Percentiles rank a stretch among this genome's conserved stretches.
Evolutionary conservation across 1,140 invertebrate genomes (phyloP).

Genomic region (Heterodera schachtii): DNA sequence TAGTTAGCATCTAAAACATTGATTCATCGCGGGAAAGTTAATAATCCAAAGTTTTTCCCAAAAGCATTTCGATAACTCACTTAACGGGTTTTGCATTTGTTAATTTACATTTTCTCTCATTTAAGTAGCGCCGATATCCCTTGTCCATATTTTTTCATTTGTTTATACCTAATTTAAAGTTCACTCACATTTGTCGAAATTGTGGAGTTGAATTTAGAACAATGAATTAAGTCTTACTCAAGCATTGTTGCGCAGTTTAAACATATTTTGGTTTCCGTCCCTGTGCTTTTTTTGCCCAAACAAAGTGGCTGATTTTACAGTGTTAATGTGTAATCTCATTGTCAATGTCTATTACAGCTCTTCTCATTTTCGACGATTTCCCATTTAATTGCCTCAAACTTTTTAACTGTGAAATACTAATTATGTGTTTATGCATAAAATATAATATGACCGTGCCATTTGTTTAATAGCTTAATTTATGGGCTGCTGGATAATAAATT

Average conservation of each 20-base stretch:
- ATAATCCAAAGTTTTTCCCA: not conserved
- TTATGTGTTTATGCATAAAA: too few relatives aligned
- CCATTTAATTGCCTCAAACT: not conserved
- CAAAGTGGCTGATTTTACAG: not conserved
- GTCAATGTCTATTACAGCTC: not conserved
- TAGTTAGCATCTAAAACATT: not conserved
- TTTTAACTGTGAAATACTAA: not conserved
- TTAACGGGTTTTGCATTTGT: constrained; percentile 1
- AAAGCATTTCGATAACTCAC: not conserved
- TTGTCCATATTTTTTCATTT: too few relatives aligned
- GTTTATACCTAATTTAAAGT: too few relatives aligned
- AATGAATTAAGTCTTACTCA: not conserved
- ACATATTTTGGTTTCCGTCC: not conserved
- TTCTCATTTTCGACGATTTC: not conserved
- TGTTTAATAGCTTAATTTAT: too few relatives aligned
- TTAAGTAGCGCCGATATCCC: too few relatives aligned
- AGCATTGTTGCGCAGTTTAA: not conserved
- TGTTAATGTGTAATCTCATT: not conserved
- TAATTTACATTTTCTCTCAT: not conserved
- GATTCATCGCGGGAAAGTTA: not conserved
- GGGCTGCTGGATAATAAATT: too few relatives aligned
- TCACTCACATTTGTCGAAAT: too few relatives aligned
- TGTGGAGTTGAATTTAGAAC: too few relatives aligned
- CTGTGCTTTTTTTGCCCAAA: not conserved
- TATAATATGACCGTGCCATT: too few relatives aligned